phyloP scores from a whole-genome alignment of 2,888 invertebrate genomes.

The Halocaridina rubra region DNA sequence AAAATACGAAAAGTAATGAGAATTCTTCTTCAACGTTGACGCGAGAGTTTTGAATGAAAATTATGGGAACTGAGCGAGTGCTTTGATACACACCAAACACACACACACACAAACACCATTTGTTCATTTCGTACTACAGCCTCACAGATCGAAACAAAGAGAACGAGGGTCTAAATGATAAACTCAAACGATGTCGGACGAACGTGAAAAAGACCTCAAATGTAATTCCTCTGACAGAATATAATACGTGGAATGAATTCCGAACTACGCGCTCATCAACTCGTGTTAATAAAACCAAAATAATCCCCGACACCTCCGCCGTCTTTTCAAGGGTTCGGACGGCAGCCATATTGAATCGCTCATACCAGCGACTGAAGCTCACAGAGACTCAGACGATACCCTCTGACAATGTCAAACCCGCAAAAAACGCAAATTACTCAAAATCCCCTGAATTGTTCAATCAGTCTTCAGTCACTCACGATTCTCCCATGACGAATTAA shows the following conservation, averaged over 20 bases:
- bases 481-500: too few species aligned
- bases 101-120: slow-evolving; percentile 34
- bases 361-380: slow-evolving; percentile 52
- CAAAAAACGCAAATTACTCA: slow-evolving; percentile 55
- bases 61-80: slow-evolving; percentile 22
- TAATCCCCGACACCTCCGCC: slow-evolving; percentile 24
- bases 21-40: slow-evolving; percentile 6
- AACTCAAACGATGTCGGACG: too few species aligned
- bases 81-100: slow-evolving; percentile 28
- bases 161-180: not conserved
- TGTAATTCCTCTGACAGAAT: too few species aligned
- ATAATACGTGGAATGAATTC: not conserved
- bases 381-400: slow-evolving; percentile 56
- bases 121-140: slow-evolving; percentile 53
- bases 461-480: not conserved
- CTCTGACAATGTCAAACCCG: slow-evolving; percentile 45
- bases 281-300: not conserved
- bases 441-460: slow-evolving; percentile 3
- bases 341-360: slow-evolving; percentile 64
- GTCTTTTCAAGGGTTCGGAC: slow-evolving; percentile 59
- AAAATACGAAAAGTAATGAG: slow-evolving; percentile 40
- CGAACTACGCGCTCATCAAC: not conserved
- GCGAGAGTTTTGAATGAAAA: slow-evolving; percentile 48
- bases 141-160: slow-evolving; percentile 55
- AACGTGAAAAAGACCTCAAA: too few species aligned